Conservation (phyloP, 1,140 invertebrate genomes). For the Drosophila hydei region DNA sequence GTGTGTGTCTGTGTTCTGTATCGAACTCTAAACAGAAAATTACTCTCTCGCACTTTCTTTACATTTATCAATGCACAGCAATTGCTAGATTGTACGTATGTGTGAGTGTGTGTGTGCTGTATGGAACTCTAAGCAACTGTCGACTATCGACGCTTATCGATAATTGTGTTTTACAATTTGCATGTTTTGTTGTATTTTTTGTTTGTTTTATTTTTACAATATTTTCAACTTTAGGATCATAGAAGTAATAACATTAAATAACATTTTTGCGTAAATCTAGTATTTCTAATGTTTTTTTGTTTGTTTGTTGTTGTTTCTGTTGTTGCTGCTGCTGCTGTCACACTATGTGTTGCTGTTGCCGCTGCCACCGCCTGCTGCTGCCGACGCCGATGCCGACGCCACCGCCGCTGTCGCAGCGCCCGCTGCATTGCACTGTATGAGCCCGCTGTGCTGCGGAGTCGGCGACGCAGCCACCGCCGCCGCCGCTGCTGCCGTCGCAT, state of each 20-base stretch:
- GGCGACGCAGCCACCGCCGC: slow-evolving; percentile 16
- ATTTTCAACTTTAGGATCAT: slow-evolving; percentile 83
- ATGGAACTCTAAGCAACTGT: slow-evolving; percentile 40
- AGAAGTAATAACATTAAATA: slow-evolving; percentile 82
- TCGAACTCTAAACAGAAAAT: slow-evolving; percentile 26
- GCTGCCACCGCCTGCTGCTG: slow-evolving; percentile 21
- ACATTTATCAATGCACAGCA: slow-evolving; percentile 15
- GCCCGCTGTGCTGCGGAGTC: slow-evolving; percentile 64
- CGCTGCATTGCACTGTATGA: slow-evolving; percentile 79
- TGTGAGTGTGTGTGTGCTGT: slow-evolving; percentile 22
- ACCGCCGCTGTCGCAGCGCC: slow-evolving; percentile 19
- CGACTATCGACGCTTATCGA: slow-evolving; percentile 38
- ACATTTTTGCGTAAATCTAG: slow-evolving; percentile 81
- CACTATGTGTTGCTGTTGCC: slow-evolving; percentile 58
- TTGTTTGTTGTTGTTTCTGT: slow-evolving; percentile 54
- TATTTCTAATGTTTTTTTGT: slow-evolving; percentile 76
- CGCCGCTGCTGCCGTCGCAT: slow-evolving; percentile 37
- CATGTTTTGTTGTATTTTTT: slow-evolving; percentile 23
- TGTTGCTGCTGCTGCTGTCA: slow-evolving; percentile 28
- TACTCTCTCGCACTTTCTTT: neutral
- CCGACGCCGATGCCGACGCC: neutral
- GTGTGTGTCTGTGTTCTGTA: slow-evolving; percentile 22
- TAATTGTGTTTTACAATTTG: slow-evolving; percentile 33
- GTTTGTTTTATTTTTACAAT: slow-evolving; percentile 75
- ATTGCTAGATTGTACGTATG: slow-evolving; percentile 8